Conservation (phyloP, 2,113 vertebrate species). For the Solea senegalensis region DNA sequence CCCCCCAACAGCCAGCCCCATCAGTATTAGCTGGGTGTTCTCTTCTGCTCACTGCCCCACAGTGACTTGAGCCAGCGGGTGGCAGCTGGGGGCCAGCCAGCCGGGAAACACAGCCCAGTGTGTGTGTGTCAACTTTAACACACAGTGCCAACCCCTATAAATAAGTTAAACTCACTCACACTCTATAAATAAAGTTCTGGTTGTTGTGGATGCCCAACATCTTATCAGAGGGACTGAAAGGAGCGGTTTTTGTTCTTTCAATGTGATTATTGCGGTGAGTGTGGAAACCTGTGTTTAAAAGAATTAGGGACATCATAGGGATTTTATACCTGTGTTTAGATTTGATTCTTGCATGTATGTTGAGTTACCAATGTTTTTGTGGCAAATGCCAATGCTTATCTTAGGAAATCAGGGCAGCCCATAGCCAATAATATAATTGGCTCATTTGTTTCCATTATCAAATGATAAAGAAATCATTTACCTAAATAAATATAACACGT, state of each 20-base stretch:
- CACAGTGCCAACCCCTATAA: slow-evolving; percentile 57
- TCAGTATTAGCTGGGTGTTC: slow-evolving; percentile 31
- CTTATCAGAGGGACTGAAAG: slow-evolving; percentile 25
- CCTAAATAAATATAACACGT: too few species aligned
- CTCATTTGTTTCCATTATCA: too few species aligned
- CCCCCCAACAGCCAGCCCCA: not conserved
- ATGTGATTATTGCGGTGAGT: not conserved
- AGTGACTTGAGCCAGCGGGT: slow-evolving; percentile 50
- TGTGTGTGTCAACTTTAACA: slow-evolving; percentile 1
- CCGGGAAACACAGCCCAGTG: slow-evolving; percentile 39
- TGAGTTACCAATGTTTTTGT: too few species aligned
- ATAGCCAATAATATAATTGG: too few species aligned
- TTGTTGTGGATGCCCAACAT: slow-evolving; percentile 34
- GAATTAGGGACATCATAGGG: too few species aligned
- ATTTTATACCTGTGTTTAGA: slow-evolving; percentile 1
- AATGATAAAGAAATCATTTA: too few species aligned
- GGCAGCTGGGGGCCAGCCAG: slow-evolving; percentile 56
- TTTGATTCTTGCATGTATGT: not conserved
- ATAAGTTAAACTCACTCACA: slow-evolving; percentile 65
- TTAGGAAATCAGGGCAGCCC: too few species aligned
- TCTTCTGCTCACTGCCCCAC: slow-evolving; percentile 46
- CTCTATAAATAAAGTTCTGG: slow-evolving; percentile 61
- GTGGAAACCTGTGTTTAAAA: too few species aligned
- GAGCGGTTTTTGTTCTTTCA: not conserved
- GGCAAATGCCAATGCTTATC: too few species aligned